Evolutionary conservation across 2,888 invertebrate species (phyloP), one percentile per base, ranked within the genome.

Genomic region (Agrochola lota): DNA sequence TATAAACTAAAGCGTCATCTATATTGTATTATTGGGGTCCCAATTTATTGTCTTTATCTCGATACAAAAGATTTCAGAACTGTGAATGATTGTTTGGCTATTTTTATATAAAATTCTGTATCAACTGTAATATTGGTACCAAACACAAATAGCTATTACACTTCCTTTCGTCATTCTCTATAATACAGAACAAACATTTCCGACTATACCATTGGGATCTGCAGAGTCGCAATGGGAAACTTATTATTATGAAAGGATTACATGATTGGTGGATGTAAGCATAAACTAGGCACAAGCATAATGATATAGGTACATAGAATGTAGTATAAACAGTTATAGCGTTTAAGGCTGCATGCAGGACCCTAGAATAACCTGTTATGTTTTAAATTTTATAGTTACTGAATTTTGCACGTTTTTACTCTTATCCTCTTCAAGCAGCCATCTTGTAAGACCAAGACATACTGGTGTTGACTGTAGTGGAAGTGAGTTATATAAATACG

Each of bases 1-100:
- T 92, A 90, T 90, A 82, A 80, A 77, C 64, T 81, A 81, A 82
- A 84, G 78, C 80, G 71, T 43, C 77, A 71, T 69, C 66, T 68
- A 66, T 71, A 71, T 81, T 71, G 76, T 75, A 75, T 67, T 78
- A 74, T 55, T 55, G 23, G 55, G 12, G 40, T 55, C 67, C 57
- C 68, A 63, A n/a, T 81, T 68, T 70, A 62, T 26, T 23, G 15
- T 52, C 17, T 68, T 15, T 30, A n/a, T 57, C 11, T 73, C 15
- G 20, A 40, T 20, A 26, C 9, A 55, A 46, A 23, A 30, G 15
- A 46, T 57, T 60, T 52, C 15, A 30, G 40, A 40, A 60, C n/a
- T 15, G 46, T 40, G 8, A 35, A 17, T 26, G 30, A 55, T 40
- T 55, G 17, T 59, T 59, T 49, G 30, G 5, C 9, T n/a, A 49